Base-by-base conservation (phyloP, 1,140 invertebrate genomes). In the Hycleus phaleratus region DNA sequence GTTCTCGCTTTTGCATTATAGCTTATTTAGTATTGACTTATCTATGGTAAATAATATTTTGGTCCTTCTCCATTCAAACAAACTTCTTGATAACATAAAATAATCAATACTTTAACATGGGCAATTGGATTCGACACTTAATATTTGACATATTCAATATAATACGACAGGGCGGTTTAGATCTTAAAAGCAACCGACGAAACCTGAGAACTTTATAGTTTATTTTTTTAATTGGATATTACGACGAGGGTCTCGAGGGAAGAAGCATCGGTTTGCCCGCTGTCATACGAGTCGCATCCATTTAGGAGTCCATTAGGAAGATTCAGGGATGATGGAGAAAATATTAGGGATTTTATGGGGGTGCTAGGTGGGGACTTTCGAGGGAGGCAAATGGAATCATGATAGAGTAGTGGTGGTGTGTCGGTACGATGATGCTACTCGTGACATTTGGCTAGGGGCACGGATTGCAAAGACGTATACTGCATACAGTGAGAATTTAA, bases 191-290 rank as follows among this genome's bases (percentile, higher is more conserved):
- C 52, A 46, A 24, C 4, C n/a, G 26, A n/a, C 46, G 58, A 58
- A 60, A 63, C 58, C 53, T 51, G 53, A 60, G 48, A 63, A 44
- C 51, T 64, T 64, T 62, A 64, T 64, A 64, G 64, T 66, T 66
- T 66, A 66, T 63, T 66, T 66, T 55, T 65, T 66, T 66, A 66
- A 66, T 66, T 66, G 64, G 62, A 61, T 66, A 61, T 63, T 55
- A 51, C 55, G 51, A 47, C 40, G 43, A 54, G 54, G 43, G 50
- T 61, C 61, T 50, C 56, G 24, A 52, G 54, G 59, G 53, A 56
- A 57, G 49, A 52, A 57, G 49, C 54, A 53, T 62, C 54, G 57
- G 63, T 62, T 60, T 60, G 57, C 55, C 58, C 55, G 58, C 58
- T 62, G 63, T 65, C 63, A 65, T 65, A 65, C 60, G 63, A 65